phyloP scores from a whole-genome alignment of 2,888 invertebrate genomes.

The Pantelozetes paolii region DNA sequence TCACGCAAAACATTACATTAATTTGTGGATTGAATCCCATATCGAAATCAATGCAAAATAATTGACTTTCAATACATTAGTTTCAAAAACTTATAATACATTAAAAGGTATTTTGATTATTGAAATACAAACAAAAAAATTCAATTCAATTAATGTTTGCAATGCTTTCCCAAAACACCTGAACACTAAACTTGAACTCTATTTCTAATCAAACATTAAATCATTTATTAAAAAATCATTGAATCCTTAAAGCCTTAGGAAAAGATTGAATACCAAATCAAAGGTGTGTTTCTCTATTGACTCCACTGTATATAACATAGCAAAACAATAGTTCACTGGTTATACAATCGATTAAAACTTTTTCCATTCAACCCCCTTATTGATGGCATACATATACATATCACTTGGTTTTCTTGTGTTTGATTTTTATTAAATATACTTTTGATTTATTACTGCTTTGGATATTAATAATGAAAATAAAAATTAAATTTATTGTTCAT shows the following conservation, averaged over 20 bases:
- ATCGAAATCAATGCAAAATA: conserved; percentile 21
- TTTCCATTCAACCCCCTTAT: background rate
- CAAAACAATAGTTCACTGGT: conserved; percentile 9
- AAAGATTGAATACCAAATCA: background rate
- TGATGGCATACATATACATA: conserved; percentile 30
- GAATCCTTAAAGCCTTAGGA: background rate
- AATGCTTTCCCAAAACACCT: too few species aligned
- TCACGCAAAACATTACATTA: conserved; percentile 30
- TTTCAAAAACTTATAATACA: too few species aligned
- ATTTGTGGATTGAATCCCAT: conserved; percentile 24
- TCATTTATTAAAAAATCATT: conserved; percentile 8
- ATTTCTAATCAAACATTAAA: conserved; percentile 2
- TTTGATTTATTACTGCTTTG: conserved; percentile 29
- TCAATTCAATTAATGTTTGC: conserved; percentile 3
- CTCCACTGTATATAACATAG: too few species aligned
- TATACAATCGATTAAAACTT: background rate
- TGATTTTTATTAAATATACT: conserved; percentile 21
- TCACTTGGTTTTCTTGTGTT: conserved; percentile 19
- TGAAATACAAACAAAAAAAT: background rate
- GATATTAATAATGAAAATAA: conserved; percentile 14
- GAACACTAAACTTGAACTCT: conserved; percentile 2
- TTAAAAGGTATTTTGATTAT: background rate
- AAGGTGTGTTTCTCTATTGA: background rate
- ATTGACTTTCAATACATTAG: conserved; percentile 22
- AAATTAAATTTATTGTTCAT: background rate